Base-by-base conservation (phyloP, 2,888 invertebrate species). In the Archips xylosteana region DNA sequence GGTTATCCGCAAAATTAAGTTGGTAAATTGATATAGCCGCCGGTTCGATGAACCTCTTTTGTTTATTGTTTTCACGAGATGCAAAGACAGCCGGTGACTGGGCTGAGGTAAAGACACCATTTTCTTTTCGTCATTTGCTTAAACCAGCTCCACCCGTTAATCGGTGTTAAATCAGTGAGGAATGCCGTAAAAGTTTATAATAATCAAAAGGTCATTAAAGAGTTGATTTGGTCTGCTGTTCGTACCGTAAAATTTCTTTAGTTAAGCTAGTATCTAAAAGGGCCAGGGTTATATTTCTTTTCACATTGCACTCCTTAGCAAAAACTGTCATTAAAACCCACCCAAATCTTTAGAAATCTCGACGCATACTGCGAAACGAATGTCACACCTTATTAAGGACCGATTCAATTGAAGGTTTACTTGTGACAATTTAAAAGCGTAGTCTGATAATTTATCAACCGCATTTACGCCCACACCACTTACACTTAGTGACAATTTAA, bases 361-460 rank as follows among this genome's bases (percentile, higher is more conserved):
- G 51, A 65, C 34, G 63, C 23, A 49, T 63, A 64, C 45, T 64
- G 57, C 70, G 59, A 49, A 54, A 51, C 60, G 61, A 71, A 57
- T 69, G 73, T 69, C 73, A 45, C 47, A 57, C 47, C 67, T 72
- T 63, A 69, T 73, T 73, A 73, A 69, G 63, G 49, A 39, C 73
- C 57, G 67, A 72, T 68, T 73, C 63, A 64, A 42, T 49, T 68
- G 73, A 72, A 72, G 72, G 73, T 69, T 69, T 69, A 59, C 68
- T 45, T 64, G 68, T 69, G 63, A 64, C 73, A 73, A 64, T 73
- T 68, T 68, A 73, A 60, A 66, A 63, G 73, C 63, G 49, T 64
- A 73, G 63, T 68, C 67, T 62, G 54, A 39, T 67, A 65, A 68
- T 73, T 73, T 64, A 73, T 68, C 73, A 71, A 60, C 51, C 34